Conservation (phyloP, 2,113 vertebrate species). For the Indicator indicator region DNA sequence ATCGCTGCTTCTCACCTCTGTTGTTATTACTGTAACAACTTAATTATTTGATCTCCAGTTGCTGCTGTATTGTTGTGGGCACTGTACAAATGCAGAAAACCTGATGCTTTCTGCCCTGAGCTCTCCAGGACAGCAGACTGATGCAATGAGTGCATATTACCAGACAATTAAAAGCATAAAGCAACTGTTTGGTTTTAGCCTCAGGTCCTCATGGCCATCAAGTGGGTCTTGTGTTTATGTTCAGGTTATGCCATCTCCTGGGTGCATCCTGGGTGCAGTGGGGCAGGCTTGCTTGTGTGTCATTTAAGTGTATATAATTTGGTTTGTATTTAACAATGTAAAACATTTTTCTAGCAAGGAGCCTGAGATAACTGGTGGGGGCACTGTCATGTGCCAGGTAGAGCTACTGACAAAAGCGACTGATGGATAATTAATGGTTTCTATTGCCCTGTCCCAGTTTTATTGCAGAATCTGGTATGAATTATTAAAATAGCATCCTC, state of each 20-base stretch:
- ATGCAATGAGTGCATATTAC: background rate
- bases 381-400: background rate
- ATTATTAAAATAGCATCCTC: background rate
- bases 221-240: background rate
- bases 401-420: background rate
- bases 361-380: background rate
- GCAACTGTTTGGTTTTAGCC: background rate
- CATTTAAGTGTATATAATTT: background rate
- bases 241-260: background rate
- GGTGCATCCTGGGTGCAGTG: background rate
- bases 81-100: background rate
- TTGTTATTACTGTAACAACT: slow-evolving; percentile 1
- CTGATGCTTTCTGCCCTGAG: background rate
- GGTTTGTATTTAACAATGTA: background rate
- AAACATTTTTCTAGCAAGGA: background rate
- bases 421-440: background rate
- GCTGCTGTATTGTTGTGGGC: background rate
- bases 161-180: background rate
- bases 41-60: slow-evolving; percentile 38
- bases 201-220: background rate
- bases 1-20: background rate
- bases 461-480: background rate
- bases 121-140: background rate
- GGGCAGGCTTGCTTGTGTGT: background rate
- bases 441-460: background rate